These are phyloP conservation scores for Drosophila phalerata DNA, from an alignment of 2,888 invertebrate genomes.

Conservation along the genomic window DNA sequence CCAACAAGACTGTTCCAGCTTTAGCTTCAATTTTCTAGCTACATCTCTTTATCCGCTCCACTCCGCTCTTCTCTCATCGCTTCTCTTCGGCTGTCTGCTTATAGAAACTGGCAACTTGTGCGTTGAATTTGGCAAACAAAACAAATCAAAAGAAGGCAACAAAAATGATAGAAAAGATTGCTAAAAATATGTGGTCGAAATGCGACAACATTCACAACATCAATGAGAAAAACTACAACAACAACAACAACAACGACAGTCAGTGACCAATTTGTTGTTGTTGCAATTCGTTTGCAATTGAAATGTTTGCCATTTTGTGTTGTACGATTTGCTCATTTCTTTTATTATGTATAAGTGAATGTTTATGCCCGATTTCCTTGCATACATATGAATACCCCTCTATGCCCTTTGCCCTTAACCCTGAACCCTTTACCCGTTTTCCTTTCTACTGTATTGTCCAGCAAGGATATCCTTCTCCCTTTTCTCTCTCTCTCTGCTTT, in stretches of 20 bases:
- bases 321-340: slow-evolving; percentile 57
- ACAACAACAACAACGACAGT: not conserved
- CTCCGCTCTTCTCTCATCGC: not conserved
- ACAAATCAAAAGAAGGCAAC: slow-evolving; percentile 26
- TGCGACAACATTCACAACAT: slow-evolving; percentile 3
- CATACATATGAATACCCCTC: slow-evolving; percentile 22
- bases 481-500: not conserved
- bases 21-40: not conserved
- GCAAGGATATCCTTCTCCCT: not conserved
- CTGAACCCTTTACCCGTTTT: too few species aligned
- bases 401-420: too few species aligned
- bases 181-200: slow-evolving; percentile 11
- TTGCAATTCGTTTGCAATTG: slow-evolving; percentile 39
- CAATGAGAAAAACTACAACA: too few species aligned
- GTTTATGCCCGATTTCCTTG: slow-evolving; percentile 60
- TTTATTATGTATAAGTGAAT: slow-evolving; percentile 70
- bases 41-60: slow-evolving; percentile 6
- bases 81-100: slow-evolving; percentile 21
- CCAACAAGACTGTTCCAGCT: slow-evolving; percentile 1
- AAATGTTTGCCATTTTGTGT: slow-evolving; percentile 62
- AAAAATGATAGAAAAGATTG: slow-evolving; percentile 6
- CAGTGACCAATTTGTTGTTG: slow-evolving; percentile 34
- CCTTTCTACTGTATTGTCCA: slow-evolving; percentile 22
- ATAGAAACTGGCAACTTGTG: slow-evolving; percentile 55
- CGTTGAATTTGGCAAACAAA: slow-evolving; percentile 49